Evolutionary conservation across 2,888 invertebrate species (phyloP).

Genomic region (Leptinotarsa juncta): DNA sequence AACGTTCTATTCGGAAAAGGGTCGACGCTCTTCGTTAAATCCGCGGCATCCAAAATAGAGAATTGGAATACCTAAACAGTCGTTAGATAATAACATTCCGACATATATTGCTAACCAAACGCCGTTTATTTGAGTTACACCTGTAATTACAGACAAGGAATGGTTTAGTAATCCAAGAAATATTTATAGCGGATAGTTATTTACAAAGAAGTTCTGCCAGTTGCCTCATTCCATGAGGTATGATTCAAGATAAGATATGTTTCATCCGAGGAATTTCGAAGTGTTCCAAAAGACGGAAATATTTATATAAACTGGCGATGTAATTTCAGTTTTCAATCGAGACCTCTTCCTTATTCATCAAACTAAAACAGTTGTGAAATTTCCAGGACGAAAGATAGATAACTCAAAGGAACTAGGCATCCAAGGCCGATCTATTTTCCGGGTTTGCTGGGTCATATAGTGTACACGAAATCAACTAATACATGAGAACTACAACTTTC

Average conservation of each 20-base stretch:
- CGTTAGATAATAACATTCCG: conserved; percentile 36
- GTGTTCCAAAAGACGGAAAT: not conserved
- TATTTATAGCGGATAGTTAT: conserved; percentile 10
- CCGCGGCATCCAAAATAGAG: conserved; percentile 37
- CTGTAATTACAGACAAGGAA: conserved; percentile 16
- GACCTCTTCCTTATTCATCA: no score
- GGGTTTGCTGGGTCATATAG: no score
- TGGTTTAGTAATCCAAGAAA: conserved; percentile 11
- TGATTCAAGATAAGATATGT: not conserved
- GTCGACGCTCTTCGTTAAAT: conserved; percentile 19
- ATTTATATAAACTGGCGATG: not conserved
- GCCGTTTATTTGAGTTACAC: conserved; percentile 24
- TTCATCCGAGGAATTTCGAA: not conserved
- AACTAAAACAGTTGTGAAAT: no score
- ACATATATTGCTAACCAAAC: conserved; percentile 10
- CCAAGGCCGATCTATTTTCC: no score
- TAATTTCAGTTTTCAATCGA: no score
- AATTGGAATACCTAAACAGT: conserved; percentile 29
- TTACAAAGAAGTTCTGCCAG: not conserved
- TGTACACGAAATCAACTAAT: no score
- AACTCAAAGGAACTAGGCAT: no score
- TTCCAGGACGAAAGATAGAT: no score
- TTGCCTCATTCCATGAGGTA: conserved; percentile 10
- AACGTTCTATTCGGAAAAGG: conserved; percentile 16
- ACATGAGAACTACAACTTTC: no score